Base-by-base conservation (phyloP, 2,113 vertebrate genomes). In the Cynocephalus volans region DNA sequence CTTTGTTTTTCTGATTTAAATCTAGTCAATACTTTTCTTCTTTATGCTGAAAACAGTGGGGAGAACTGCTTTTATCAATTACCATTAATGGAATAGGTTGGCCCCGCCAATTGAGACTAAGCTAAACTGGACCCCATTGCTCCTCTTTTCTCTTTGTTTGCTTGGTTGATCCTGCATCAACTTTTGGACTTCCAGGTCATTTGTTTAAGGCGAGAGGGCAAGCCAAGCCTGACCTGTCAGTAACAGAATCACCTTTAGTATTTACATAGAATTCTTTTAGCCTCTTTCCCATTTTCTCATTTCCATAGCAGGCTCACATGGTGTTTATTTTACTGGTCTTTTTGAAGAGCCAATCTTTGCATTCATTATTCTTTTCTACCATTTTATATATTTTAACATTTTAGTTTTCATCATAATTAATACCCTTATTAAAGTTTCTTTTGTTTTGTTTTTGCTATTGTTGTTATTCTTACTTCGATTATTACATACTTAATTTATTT, bases 241-340 rank as follows among this genome's bases (percentile, higher is more conserved):
- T 41, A 41, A 7, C 18, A 81, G 45, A 81, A 13, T 60, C 64
- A 67, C 18, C 50, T 58, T 82, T 88, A 75, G 17, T 50, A 76
- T 58, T 94, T 79, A 90, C 3, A 83, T 94, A 69, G 18, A 95
- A 73, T 73, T 86, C 13, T 90, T 95, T 48, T 52, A 7, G 79
- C 56, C 3, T 64, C 70, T 90, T 76, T 81, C 24, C 58, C 67
- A 24, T 31, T 84, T 88, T 90, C n/a, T 62, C 45, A 92, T 93
- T 85, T 88, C n/a, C 3, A 90, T 62, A 88, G 60, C 60, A 81
- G 10, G 1, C 0, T 92, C n/a, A 95, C 6, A 14, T 54, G 54
- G 13, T 75, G 15, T 86, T 72, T 84, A 33, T 80, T 64, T 95
- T 88, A 67, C 28, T 79, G 31, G 41, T 81, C 31, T 88, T 85